Base-by-base conservation (phyloP, 1,140 invertebrate genomes). In the Magallana ariakensis region DNA sequence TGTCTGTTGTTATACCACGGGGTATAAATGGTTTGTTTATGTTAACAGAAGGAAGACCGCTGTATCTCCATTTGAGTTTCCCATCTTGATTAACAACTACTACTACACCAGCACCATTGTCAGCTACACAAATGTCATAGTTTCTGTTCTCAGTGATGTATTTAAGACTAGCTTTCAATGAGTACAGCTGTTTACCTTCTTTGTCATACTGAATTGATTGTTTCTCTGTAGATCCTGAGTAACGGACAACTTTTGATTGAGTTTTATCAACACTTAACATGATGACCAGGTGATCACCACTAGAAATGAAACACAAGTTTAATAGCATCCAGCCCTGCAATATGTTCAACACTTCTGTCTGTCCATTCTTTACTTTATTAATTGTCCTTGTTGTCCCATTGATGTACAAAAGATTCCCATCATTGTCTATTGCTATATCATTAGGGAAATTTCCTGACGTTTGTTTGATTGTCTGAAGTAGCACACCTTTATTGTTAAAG, bases 131-230 rank as follows among this genome's bases (percentile, higher is more conserved):
- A 16, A 62, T 62, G 19, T 62, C 58, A 15, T n/a, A 13, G 58
- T 62, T 62, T n/a, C 58, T 62, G 16, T 62, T 62, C 58, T 62
- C 58, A 62, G 58, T 62, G 58, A 62, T 62, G 58, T 62, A 62
- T 62, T 62, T 19, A 16, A 62, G 15, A 13, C 8, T 16, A 16
- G 16, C 19, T 7, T 62, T 62, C 16, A 11, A 11, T 3, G 58
- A 19, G 8, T 62, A 62, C 19, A 62, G 58, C 13, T 11, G 15
- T 15, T n/a, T 62, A n/a, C 58, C 58, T 7, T 62, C 58, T 7
- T 62, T 19, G 15, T 62, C 58, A 62, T n/a, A 62, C 15, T 62
- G 58, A 62, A 62, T 62, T 16, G 58, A 16, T n/a, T 62, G 58
- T 62, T 16, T 62, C 58, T 62, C 15, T 62, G 13, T 62, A 19